Evolutionary conservation across 2,888 invertebrate genomes (phyloP), one percentile per base, ranked within the genome.

Genomic region (Thymelicus acteon): DNA sequence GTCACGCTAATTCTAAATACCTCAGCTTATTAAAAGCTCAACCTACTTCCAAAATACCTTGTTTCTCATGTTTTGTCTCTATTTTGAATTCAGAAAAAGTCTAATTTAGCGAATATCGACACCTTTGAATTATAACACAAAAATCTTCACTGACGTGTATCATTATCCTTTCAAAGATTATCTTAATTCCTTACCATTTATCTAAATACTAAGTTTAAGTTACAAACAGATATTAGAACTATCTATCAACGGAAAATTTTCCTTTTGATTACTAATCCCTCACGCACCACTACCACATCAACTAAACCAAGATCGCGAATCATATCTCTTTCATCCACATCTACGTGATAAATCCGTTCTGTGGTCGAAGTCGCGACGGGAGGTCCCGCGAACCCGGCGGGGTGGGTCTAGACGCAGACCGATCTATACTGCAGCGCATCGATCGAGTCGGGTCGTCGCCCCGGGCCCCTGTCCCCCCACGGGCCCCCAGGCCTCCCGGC

Each of bases 371-470:
- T 67, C 67, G 67, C 67, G 67, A 60, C 67, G 67, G 67, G 67
- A 49, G 67, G 67, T 61, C 62, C 57, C 67, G 67, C 10, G 68
- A 68, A 61, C 68, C 60, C 64, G 44, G 74, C 73, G 77, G 75
- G 77, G 76, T 64, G 80, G 82, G 92, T 93, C 93, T 93, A 93
- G 93, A 93, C 93, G 81, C 84, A 88, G 89, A 89, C 91, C 89
- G 92, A 92, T 92, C 93, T 81, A 92, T 92, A 91, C 89, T 89
- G 92, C 91, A 88, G 82, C 78, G 86, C 89, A 91, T 90, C 90
- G 91, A 91, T 91, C 91, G 85, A 12, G 76, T 19, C 61, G 64
- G 79, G 87, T 77, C 77, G 60, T 37, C 71, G 58, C 54, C 63
- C 67, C 40, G 57, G 70, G 57, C 73, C 60, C 72, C 47, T 31